These are phyloP conservation scores for Carposina sasakii DNA, from an alignment of 1,140 invertebrate species.

Conservation along the genomic window DNA sequence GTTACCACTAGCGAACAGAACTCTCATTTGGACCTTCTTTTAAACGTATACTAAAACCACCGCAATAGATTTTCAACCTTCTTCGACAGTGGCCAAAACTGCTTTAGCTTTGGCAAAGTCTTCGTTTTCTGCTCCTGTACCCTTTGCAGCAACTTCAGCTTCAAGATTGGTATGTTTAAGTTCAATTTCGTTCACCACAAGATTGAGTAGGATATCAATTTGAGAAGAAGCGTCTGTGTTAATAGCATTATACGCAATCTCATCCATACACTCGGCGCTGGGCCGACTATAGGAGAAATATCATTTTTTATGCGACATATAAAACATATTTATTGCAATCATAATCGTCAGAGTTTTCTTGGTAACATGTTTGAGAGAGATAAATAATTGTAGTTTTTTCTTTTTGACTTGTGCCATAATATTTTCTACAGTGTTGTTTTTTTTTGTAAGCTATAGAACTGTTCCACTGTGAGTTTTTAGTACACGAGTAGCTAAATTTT, in stretches of 20 bases:
- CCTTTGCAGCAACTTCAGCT: conserved; percentile 19
- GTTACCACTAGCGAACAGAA: conserved; percentile 69
- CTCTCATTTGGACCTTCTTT: conserved; percentile 63
- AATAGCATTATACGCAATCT: conserved; percentile 73
- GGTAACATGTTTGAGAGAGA: conserved; percentile 51
- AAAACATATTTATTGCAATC: conserved; percentile 72
- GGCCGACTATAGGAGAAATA: conserved; percentile 51
- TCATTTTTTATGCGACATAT: conserved; percentile 70
- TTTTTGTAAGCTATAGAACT: no score
- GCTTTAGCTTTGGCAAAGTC: conserved; percentile 23
- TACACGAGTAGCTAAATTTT: no score
- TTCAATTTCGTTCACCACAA: conserved; percentile 31
- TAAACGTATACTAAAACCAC: conserved; percentile 34
- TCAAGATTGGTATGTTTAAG: conserved; percentile 22
- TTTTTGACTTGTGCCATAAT: not conserved
- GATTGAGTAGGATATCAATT: conserved; percentile 62
- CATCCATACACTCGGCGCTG: conserved; percentile 68
- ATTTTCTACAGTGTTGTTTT: not conserved
- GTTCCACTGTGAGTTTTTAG: no score
- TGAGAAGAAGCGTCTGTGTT: conserved; percentile 72
- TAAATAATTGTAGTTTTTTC: no score
- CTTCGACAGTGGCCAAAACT: conserved; percentile 11
- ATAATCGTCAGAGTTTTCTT: conserved; percentile 63
- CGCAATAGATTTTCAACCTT: conserved; percentile 29
- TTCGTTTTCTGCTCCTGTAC: conserved; percentile 22